Evolutionary conservation across 2,797 vertebrate genomes (phyloP), one percentile per base, ranked within the genome.

Genomic region (Sebastolobus altivelis): DNA sequence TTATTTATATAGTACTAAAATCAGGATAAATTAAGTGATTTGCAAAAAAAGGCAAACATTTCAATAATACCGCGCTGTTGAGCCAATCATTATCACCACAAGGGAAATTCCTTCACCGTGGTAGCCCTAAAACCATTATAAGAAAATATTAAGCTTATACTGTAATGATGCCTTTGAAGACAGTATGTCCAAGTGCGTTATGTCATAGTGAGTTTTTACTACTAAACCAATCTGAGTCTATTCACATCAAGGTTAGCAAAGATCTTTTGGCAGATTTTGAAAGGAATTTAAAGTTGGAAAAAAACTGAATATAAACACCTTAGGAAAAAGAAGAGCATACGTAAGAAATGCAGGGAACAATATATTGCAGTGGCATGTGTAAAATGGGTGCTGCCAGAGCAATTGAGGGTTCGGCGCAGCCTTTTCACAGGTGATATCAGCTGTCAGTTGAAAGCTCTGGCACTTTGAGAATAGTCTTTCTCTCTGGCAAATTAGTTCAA

Each of bases 401-500:
- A n/a, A 35, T 22, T 40, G 71, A 38, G 29, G 29, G 25, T 58
- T 63, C 4, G 5, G 4, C 31, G 61, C 63, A 59, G 74, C 37
- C 43, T 80, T 87, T 83, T 86, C 71, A 58, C 73, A 75, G 78
- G 70, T 65, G 62, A 85, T 49, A 74, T 66, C 76, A 62, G 63
- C 58, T 40, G 35, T 80, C 79, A 66, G 54, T 43, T 72, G 65
- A 79, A 88, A 81, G 80, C 73, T 65, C 71, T 62, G 79, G 67
- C 85, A 76, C 72, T 79, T 46, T 75, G 67, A 78, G 75, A 85
- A 68, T 67, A 69, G 74, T 75, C 25, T 43, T 83, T 83, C 83
- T 86, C 80, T 77, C 33, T 84, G 72, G 63, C 87, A 46, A 88
- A 92, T 87, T 81, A 81, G 84, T 75, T 81, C 72, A 80, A 61